Evolutionary conservation across 2,113 vertebrate species (phyloP).

Genomic region (Eolophus roseicapilla): DNA sequence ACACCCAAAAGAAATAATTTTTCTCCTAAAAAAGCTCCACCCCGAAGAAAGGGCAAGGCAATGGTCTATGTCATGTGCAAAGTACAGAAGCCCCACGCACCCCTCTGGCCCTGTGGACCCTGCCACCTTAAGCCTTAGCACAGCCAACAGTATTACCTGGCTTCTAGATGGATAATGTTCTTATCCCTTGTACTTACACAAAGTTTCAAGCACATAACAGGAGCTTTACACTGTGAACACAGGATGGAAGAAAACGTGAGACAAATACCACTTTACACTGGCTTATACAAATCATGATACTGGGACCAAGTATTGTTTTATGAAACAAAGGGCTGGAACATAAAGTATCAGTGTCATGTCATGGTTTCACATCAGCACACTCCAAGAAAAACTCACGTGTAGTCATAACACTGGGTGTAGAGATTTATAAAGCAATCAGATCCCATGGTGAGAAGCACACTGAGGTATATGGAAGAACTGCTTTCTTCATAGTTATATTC

Average conservation of each 20-base stretch:
- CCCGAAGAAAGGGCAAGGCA: neutral
- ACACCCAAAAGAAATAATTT: neutral
- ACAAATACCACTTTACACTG: neutral
- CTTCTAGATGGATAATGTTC: neutral
- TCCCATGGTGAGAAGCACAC: neutral
- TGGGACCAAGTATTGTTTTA: neutral
- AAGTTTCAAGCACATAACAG: neutral
- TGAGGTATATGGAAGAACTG: neutral
- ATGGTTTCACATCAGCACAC: neutral
- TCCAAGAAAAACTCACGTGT: neutral
- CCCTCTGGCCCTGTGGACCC: neutral
- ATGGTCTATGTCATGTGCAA: fast-evolving
- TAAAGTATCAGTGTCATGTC: neutral
- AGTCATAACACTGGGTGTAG: neutral
- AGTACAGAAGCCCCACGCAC: neutral
- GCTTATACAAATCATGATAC: neutral
- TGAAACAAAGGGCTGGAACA: neutral
- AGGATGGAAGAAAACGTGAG: neutral
- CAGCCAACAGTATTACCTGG: neutral
- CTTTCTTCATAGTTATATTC: neutral
- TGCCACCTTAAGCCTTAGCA: neutral
- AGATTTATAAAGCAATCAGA: neutral
- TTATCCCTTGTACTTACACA: neutral
- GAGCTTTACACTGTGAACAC: neutral
- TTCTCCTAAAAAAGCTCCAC: neutral